phyloP scores from a whole-genome alignment of 2,797 vertebrate species.

The Lophius americanus region DNA sequence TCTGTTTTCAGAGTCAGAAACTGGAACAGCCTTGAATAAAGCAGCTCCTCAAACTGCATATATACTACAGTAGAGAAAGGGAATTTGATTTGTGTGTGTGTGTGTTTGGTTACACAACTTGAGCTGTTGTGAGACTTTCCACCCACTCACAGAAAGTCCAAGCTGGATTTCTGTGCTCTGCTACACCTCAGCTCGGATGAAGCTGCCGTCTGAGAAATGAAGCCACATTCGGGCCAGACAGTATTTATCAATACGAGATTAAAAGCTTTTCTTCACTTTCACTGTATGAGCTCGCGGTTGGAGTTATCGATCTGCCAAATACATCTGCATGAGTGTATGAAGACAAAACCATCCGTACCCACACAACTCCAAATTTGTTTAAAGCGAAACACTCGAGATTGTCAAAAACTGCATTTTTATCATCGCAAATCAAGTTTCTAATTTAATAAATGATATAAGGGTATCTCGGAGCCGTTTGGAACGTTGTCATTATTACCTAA shows the following conservation, averaged over 20 bases:
- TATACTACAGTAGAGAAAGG: constrained; percentile 32
- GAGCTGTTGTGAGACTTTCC: constrained; percentile 57
- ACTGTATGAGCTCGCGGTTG: constrained; percentile 30
- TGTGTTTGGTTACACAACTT: constrained; percentile 35
- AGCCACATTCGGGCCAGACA: constrained; percentile 13
- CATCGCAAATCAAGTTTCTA: constrained; percentile 59
- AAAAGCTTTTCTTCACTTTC: constrained; percentile 12
- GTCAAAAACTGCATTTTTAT: constrained; percentile 58
- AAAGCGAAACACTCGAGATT: constrained; percentile 36
- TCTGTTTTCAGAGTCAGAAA: constrained; percentile 24
- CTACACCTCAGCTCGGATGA: constrained; percentile 37
- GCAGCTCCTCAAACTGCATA: constrained; percentile 18
- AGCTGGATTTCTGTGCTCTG: constrained; percentile 25
- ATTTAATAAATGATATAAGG: constrained; percentile 68
- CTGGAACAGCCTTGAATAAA: constrained; percentile 41
- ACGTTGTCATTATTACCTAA: neutral
- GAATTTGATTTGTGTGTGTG: neutral
- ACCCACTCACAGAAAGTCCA: constrained; percentile 56
- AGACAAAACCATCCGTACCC: constrained; percentile 4
- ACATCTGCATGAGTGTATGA: constrained; percentile 42
- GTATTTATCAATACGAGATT: constrained; percentile 31
- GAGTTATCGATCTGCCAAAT: constrained; percentile 30
- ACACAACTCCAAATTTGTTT: constrained; percentile 24
- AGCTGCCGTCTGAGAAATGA: constrained; percentile 15
- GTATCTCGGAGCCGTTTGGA: constrained; percentile 41